Base-by-base conservation (phyloP, 2,888 invertebrate species). In the Tipula helvola region DNA sequence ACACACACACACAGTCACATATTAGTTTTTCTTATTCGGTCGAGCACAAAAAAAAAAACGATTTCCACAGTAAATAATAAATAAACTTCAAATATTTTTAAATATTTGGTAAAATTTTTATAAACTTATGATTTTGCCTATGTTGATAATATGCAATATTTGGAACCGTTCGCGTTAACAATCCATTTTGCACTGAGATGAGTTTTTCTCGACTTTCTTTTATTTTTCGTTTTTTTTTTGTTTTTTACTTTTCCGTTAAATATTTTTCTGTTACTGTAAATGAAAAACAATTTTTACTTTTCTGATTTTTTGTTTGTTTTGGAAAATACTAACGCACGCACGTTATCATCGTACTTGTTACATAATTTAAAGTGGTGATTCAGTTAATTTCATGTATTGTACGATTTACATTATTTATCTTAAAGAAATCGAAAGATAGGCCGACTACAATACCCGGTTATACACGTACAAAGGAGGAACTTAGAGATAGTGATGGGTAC, bases 171-270 rank as follows among this genome's bases (percentile, higher is more conserved):
- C 71, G 28, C 71, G 71, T 71, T 71, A 71, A 71, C 71, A 71
- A 71, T 71, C 71, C 71, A 71, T 71, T 71, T 71, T 71, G 71
- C 71, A 71, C 71, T 71, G 71, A 71, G 71, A 71, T 71, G 71
- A 71, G 71, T 71, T 71, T 57, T 71, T 71, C 71, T 71, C 18
- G 71, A 71, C 10, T 71, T 71, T 28, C 71, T 71, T 71, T 71
- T 71, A 18, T 16, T 52, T 52, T 52, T 52, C n/a, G 52, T n/a
- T 52, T 16, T 52, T 52, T 52, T 39, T 39, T 52, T n/a, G n/a
- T 52, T 52, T 52, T 52, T 52, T 52, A 28, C 28, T 71, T 71
- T 71, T 52, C 52, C 52, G 52, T 52, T 52, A 52, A 52, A 52
- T 52, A 52, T 16, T 52, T 52, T 52, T 71, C 13, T 52, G 52